phyloP scores from a whole-genome alignment of 2,888 invertebrate genomes.

The Mesorhabditis belari region DNA sequence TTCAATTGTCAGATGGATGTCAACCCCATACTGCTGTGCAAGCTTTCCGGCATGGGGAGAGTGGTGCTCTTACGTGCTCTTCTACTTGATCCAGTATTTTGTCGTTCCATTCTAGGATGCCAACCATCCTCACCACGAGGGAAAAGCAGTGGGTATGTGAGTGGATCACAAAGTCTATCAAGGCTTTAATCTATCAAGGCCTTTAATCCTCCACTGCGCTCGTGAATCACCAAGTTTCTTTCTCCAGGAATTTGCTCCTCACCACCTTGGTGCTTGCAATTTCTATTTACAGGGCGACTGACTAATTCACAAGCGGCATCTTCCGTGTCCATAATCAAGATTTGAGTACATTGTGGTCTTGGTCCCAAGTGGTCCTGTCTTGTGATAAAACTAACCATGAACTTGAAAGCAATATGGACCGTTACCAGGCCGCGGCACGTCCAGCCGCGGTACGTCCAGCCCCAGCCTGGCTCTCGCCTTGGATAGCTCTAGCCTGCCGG shows the following conservation, averaged over 20 bases:
- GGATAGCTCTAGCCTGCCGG: too few relatives aligned
- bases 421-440: too few relatives aligned
- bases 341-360: too few relatives aligned
- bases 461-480: too few relatives aligned
- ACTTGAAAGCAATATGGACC: too few relatives aligned
- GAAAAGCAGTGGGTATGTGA: conserved; percentile 55
- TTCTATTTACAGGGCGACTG: too few relatives aligned
- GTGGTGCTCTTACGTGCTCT: conserved; percentile 7
- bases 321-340: too few relatives aligned
- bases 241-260: conserved; percentile 13
- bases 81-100: conserved; percentile 9
- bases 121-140: conserved; percentile 31
- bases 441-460: too few relatives aligned
- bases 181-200: conserved; percentile 49
- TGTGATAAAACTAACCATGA: too few relatives aligned
- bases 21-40: conserved; percentile 7
- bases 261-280: too few relatives aligned
- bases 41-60: background rate
- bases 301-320: too few relatives aligned
- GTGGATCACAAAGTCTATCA: conserved; percentile 51
- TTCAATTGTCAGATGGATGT: conserved; percentile 4
- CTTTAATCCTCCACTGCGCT: conserved; percentile 14
- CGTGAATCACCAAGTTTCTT: conserved; percentile 50
- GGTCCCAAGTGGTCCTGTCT: too few relatives aligned
- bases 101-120: conserved; percentile 6